These are phyloP conservation scores for Lepidurus couesii DNA, from an alignment of 1,140 invertebrate species.

Conservation along the genomic window DNA sequence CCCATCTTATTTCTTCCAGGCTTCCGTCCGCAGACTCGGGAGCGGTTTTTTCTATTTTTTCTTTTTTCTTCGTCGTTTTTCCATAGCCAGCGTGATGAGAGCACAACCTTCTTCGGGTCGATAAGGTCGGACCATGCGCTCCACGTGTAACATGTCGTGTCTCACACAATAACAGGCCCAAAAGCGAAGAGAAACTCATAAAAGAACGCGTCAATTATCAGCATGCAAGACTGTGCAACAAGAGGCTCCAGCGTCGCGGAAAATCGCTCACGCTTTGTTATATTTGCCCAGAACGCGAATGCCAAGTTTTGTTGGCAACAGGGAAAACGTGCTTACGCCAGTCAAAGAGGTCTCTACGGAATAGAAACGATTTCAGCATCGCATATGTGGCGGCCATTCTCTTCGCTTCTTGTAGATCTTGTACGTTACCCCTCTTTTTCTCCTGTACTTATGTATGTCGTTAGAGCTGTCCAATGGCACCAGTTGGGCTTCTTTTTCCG, in stretches of 20 bases:
- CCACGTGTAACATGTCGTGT: conserved; percentile 12
- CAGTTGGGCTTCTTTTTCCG: not conserved
- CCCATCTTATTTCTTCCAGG: conserved; percentile 3
- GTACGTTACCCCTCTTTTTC: not conserved
- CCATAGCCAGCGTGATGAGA: not conserved
- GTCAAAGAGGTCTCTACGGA: not conserved
- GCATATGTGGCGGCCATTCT: not conserved
- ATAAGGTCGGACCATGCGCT: conserved; percentile 17
- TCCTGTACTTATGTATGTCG: not conserved
- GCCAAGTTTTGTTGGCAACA: not conserved
- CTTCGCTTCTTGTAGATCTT: too few relatives aligned
- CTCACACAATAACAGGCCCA: not conserved
- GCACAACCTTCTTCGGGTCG: not conserved
- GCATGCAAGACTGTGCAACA: not conserved
- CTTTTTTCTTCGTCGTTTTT: not conserved
- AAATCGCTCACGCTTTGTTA: not conserved
- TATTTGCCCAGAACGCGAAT: not conserved
- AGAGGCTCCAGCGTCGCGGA: not conserved
- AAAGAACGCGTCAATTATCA: not conserved
- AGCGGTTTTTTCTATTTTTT: not conserved
- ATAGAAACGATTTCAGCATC: not conserved
- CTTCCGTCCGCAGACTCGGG: conserved; percentile 16
- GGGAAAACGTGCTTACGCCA: not conserved
- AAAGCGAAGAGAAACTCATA: conserved; percentile 8
- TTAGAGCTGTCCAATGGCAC: not conserved